Evolutionary conservation across 2,888 invertebrate genomes (phyloP).

Genomic region (Eumerus sabulonum): DNA sequence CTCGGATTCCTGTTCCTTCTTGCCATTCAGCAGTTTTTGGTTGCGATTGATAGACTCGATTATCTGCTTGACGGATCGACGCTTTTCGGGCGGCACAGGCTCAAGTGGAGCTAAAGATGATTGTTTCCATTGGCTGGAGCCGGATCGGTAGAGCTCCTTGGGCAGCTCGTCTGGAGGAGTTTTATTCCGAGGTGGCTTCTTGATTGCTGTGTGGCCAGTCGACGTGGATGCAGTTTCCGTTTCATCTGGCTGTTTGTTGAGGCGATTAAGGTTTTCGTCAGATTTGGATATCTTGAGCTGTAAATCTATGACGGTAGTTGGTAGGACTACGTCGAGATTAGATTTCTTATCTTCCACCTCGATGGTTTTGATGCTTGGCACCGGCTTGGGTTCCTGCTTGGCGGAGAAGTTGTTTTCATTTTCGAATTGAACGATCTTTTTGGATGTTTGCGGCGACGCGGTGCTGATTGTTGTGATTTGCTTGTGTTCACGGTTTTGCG

Average conservation of each 20-base stretch:
- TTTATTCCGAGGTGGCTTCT: constrained; percentile 47
- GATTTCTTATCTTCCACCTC: constrained; percentile 47
- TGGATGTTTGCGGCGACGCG: constrained; percentile 30
- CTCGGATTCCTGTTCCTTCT: constrained; percentile 49
- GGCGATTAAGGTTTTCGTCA: constrained; percentile 50
- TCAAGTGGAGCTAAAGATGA: constrained; percentile 71
- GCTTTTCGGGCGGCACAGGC: constrained; percentile 71
- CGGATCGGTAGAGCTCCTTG: constrained; percentile 37
- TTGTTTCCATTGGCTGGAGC: constrained; percentile 69
- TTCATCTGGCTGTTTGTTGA: constrained; percentile 53
- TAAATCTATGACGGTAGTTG: constrained; percentile 58
- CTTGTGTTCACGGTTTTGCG: constrained; percentile 19
- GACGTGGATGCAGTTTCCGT: constrained; percentile 13
- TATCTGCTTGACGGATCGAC: constrained; percentile 76
- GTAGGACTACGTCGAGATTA: constrained; percentile 30
- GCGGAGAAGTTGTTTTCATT: constrained; percentile 5
- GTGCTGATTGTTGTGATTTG: constrained; percentile 1
- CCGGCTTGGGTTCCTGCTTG: constrained; percentile 17
- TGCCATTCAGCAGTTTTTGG: constrained; percentile 75
- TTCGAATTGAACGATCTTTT: constrained; percentile 26
- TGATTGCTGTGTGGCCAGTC: constrained; percentile 14
- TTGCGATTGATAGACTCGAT: constrained; percentile 78
- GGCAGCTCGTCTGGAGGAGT: constrained; percentile 44
- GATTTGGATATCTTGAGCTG: constrained; percentile 51
- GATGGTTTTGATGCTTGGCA: background rate